These are phyloP conservation scores for Anguilla marmorata DNA, from an alignment of 2,797 vertebrate genomes.

Conservation along the genomic window DNA sequence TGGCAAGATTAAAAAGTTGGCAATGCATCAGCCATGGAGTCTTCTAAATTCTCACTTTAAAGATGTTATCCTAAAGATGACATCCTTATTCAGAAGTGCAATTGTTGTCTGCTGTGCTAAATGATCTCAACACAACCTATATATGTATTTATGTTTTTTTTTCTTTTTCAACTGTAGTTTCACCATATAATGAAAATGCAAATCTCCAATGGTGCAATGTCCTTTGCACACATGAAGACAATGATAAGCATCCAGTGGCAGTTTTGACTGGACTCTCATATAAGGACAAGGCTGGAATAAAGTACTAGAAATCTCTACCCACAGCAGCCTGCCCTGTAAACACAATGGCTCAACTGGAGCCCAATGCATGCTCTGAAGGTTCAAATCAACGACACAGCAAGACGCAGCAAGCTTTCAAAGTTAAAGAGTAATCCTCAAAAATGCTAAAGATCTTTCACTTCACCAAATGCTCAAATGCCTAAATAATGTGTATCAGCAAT, in stretches of 20 bases:
- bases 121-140: slow-evolving; percentile 53
- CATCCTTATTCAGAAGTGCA: slow-evolving; percentile 70
- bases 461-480: slow-evolving; percentile 72
- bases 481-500: slow-evolving; percentile 20
- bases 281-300: slow-evolving; percentile 2
- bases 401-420: slow-evolving; percentile 35
- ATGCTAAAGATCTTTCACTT: slow-evolving; percentile 52
- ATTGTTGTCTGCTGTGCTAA: slow-evolving; percentile 70
- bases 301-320: background rate
- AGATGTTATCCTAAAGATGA: slow-evolving; percentile 49
- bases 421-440: slow-evolving; percentile 21
- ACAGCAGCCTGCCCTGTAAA: slow-evolving; percentile 22
- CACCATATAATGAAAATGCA: slow-evolving; percentile 11
- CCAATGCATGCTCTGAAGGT: slow-evolving; percentile 73
- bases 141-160: background rate
- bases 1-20: slow-evolving; percentile 24
- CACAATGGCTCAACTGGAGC: slow-evolving; percentile 41
- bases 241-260: slow-evolving; percentile 25
- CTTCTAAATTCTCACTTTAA: slow-evolving; percentile 21
- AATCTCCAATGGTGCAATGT: background rate
- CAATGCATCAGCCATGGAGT: slow-evolving; percentile 22
- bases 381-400: slow-evolving; percentile 39
- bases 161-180: slow-evolving; percentile 7
- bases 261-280: background rate
- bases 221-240: background rate